These are phyloP conservation scores for Leuciscus idus DNA, from an alignment of 2,113 vertebrate genomes.

Conservation along the genomic window DNA sequence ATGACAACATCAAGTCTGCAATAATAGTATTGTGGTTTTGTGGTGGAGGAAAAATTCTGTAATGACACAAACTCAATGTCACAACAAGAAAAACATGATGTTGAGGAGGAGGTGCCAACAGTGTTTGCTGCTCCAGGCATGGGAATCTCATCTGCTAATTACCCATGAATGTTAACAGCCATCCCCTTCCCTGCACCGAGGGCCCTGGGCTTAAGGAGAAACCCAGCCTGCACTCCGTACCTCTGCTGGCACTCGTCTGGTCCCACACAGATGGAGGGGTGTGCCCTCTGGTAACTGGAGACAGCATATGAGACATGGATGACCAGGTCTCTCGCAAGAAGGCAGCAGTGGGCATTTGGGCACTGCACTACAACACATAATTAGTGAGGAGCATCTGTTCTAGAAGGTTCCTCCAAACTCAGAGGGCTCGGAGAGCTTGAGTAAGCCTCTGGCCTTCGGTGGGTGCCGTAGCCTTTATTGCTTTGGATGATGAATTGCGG, in stretches of 20 bases:
- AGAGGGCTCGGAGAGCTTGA: conserved; percentile 64
- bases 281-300: conserved; percentile 66
- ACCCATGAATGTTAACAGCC: conserved; percentile 51
- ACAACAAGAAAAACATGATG: conserved; percentile 23
- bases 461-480: conserved; percentile 47
- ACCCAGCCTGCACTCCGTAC: conserved; percentile 34
- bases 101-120: conserved; percentile 26
- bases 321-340: conserved; percentile 72
- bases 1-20: not conserved
- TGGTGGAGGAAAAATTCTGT: not conserved
- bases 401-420: conserved; percentile 65
- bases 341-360: conserved; percentile 67
- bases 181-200: conserved; percentile 21
- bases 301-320: conserved; percentile 67
- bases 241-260: conserved; percentile 34
- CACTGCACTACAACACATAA: conserved; percentile 75
- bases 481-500: conserved; percentile 50
- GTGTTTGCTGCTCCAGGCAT: conserved; percentile 25
- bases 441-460: conserved; percentile 63
- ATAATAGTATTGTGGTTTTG: not conserved
- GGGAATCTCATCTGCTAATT: conserved; percentile 38
- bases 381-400: conserved; percentile 79
- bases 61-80: conserved; percentile 13
- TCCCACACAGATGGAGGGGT: conserved; percentile 73
- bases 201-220: conserved; percentile 43